Evolutionary conservation across 1,140 invertebrate species (phyloP), one percentile per base, ranked within the genome.

Genomic region (Mamestra configurata): DNA sequence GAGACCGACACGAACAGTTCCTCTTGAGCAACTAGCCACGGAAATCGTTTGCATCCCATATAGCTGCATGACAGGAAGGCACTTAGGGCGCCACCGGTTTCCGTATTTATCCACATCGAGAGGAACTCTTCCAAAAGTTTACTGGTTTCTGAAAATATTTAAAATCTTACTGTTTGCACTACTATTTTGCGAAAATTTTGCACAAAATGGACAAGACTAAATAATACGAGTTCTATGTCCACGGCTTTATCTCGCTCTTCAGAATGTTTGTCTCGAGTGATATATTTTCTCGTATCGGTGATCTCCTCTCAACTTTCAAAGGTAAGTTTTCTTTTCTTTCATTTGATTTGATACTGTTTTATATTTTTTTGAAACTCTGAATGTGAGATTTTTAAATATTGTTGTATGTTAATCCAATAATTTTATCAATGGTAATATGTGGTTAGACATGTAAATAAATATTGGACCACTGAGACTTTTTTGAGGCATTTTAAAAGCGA

Each of bases 311-410:
- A 49, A 15, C 77, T 76, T 76, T 71, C 18, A 55, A 92, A 93
- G 91, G 91, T 93, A 92, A 93, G 91, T 89, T 87, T 71, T 87
- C 68, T 87, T 81, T 72, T 84, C 68, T 79, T 84, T 81, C 82
- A 79, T 86, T 82, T 80, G 1, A 77, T 64, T 77, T 68, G 20
- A 77, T 77, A 68, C 31, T 68, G 22, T 77, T 61, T 61, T 68
- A 77, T 53, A 77, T 66, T 59, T 80, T 82, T 80, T 46, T 31
- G 51, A 75, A 68, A 70, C 72, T 72, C 53, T 79, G 22, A 46
- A 46, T 77, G 59, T 68, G 20, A 72, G 46, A 53, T 79, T 59
- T 18, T 82, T 43, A 51, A 15, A 8, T 76, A 59, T 76, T 43
- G 31, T 13, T 76, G 53, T 37, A 15, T 59, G 4, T 24, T 18